Percentiles rank a stretch among this genome's conserved stretches.
Evolutionary conservation across 2,888 invertebrate genomes (phyloP).

Genomic region (Volucella inflata): DNA sequence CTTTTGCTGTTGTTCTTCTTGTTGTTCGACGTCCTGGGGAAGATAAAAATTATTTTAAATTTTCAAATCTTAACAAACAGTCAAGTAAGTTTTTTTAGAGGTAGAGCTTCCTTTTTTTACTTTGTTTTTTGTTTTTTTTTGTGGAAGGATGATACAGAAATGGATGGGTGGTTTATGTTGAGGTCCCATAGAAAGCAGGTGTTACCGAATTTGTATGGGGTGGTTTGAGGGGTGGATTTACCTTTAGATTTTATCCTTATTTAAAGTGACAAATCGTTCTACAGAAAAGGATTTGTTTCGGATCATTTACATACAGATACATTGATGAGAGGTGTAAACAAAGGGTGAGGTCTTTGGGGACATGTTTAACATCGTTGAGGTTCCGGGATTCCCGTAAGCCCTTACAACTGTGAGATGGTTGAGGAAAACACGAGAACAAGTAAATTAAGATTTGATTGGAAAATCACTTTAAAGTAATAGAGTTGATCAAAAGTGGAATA

Average conservation of each 20-base stretch:
- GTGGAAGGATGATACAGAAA: neutral
- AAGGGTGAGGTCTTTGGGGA: too few relatives aligned
- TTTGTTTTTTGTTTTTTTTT: neutral
- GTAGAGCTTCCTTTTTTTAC: too few relatives aligned
- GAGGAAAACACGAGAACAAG: neutral
- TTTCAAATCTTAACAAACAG: slow-evolving; percentile 33
- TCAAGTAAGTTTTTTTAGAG: too few relatives aligned
- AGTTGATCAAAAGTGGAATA: neutral
- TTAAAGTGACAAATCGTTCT: too few relatives aligned
- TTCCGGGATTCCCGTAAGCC: too few relatives aligned
- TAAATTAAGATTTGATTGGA: neutral
- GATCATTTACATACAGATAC: too few relatives aligned
- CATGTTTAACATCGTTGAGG: too few relatives aligned
- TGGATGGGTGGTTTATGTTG: neutral
- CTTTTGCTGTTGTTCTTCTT: slow-evolving; percentile 19
- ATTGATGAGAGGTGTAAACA: too few relatives aligned
- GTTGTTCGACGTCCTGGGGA: slow-evolving; percentile 68
- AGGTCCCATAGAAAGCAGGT: neutral
- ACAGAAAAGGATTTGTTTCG: too few relatives aligned
- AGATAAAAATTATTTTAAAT: slow-evolving; percentile 38
- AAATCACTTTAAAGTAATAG: neutral
- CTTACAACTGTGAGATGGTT: neutral
- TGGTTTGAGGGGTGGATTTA: neutral
- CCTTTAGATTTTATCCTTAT: too few relatives aligned
- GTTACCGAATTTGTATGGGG: neutral